Percentiles rank a stretch among this genome's conserved stretches.
These are phyloP conservation scores for Clunio marinus DNA, from an alignment of 2,888 invertebrate genomes.

Conservation along the genomic window DNA sequence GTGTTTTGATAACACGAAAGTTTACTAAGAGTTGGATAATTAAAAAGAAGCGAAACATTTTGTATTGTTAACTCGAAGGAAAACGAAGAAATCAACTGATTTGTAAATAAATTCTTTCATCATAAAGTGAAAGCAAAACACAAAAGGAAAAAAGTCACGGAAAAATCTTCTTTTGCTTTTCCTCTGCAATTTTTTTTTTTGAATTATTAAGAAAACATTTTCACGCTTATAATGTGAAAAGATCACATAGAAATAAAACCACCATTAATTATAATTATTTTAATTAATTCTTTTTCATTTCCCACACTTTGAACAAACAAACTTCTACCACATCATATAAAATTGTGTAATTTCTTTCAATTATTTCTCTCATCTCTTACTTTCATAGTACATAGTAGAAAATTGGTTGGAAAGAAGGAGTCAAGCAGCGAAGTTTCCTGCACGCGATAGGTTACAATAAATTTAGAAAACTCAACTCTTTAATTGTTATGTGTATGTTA, in stretches of 20 bases:
- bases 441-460: not conserved
- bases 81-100: not conserved
- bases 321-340: not conserved
- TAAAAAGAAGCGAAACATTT: not conserved
- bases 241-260: slow-evolving; percentile 9
- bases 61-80: no score
- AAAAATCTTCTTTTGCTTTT: not conserved
- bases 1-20: no score
- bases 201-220: not conserved
- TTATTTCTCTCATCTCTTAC: not conserved
- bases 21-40: no score
- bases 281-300: slow-evolving; percentile 11
- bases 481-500: no score
- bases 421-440: not conserved
- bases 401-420: not conserved
- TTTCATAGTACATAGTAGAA: no score
- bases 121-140: no score
- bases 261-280: slow-evolving; percentile 35
- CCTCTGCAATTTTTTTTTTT: not conserved
- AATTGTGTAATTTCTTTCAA: not conserved
- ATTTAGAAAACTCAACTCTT: not conserved
- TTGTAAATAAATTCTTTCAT: no score
- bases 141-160: no score
- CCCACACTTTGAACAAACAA: not conserved
- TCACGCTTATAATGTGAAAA: not conserved